phyloP scores from a whole-genome alignment of 2,797 vertebrate genomes.

The Ispidina picta region DNA sequence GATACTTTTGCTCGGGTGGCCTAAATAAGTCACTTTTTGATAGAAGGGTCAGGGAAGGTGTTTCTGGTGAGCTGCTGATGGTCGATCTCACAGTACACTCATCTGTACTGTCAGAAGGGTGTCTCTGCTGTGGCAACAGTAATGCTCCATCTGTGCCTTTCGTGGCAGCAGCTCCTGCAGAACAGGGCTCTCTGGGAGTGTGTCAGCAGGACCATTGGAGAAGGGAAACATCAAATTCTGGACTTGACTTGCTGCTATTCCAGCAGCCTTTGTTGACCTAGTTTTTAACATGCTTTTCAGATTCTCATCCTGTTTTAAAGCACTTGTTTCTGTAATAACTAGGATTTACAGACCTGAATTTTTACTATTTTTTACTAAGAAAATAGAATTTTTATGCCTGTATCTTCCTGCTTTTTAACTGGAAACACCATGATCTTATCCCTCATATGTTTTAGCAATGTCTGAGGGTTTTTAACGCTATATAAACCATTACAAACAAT shows the following conservation, averaged over 20 bases:
- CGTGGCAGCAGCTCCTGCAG: neutral
- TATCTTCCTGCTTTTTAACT: neutral
- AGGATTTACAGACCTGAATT: too few species aligned
- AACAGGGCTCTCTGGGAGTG: neutral
- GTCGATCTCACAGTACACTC: neutral
- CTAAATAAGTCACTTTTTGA: neutral
- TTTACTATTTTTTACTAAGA: neutral
- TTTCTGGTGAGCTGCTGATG: rapidly evolving
- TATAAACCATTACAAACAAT: neutral
- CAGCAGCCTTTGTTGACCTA: neutral
- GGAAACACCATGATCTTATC: neutral
- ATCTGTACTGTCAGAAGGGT: neutral
- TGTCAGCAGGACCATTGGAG: rapidly evolving
- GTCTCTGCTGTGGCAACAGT: neutral
- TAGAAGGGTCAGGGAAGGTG: neutral
- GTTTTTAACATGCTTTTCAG: neutral
- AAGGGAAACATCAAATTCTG: neutral
- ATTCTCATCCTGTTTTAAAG: neutral
- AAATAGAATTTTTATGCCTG: neutral
- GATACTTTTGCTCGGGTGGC: neutral
- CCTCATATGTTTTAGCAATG: rapidly evolving
- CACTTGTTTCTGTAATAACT: neutral
- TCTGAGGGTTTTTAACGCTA: neutral
- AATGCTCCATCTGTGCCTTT: too few species aligned
- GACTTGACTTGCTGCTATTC: neutral